Conservation (phyloP, 1,140 invertebrate genomes). For the Orius laevigatus region DNA sequence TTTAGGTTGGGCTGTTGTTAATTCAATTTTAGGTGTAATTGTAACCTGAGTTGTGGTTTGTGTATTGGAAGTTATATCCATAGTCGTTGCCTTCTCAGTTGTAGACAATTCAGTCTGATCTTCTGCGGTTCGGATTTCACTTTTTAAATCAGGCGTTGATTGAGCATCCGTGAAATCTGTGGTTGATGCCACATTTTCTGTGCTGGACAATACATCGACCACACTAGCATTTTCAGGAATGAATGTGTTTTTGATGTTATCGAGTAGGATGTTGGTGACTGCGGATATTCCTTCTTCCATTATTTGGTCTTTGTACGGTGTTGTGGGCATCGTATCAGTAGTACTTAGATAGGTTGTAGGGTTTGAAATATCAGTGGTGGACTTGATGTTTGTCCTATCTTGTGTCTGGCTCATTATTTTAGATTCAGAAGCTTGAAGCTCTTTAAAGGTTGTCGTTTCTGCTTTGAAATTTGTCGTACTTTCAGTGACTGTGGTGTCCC, state of each 20-base stretch:
- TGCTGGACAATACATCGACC: not conserved
- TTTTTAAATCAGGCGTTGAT: not conserved
- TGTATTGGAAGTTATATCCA: conserved; percentile 11
- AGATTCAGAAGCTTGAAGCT: conserved; percentile 15
- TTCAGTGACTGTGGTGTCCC: not conserved
- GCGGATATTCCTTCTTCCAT: conserved; percentile 21
- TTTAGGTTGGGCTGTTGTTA: conserved; percentile 12
- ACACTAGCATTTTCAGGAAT: not conserved
- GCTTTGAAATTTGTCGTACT: conserved; percentile 10
- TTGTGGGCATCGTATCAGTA: conserved; percentile 13
- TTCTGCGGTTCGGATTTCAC: conserved; percentile 6
- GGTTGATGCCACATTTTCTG: too few relatives aligned
- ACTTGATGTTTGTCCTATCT: conserved; percentile 25
- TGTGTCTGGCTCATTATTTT: too few relatives aligned
- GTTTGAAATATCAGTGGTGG: conserved; percentile 6
- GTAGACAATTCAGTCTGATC: conserved; percentile 11
- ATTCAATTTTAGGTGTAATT: not conserved
- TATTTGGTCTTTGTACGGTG: conserved; percentile 14
- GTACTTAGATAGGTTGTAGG: conserved; percentile 10
- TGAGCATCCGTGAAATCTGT: not conserved
- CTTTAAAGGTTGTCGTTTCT: conserved; percentile 20
- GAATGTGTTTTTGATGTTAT: conserved; percentile 2
- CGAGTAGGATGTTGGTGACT: conserved; percentile 21
- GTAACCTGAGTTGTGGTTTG: conserved; percentile 14
- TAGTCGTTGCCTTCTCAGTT: conserved; percentile 9